Base-by-base conservation (phyloP, 2,888 invertebrate species). In the Nephrocerus scutellatus region DNA sequence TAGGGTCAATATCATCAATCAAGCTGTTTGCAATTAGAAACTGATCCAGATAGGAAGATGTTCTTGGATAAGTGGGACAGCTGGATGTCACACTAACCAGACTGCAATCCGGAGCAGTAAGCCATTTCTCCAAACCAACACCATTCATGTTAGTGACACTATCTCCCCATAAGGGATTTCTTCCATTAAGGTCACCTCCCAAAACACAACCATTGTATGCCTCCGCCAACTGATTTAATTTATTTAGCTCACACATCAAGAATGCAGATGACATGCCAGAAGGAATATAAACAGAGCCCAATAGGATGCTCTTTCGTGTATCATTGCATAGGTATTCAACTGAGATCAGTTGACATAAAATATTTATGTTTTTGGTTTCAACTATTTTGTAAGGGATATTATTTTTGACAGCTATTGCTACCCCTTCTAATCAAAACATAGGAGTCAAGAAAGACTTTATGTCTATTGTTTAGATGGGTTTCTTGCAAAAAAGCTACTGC, bases 181-280 rank as follows among this genome's bases (percentile, higher is more conserved):
- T 25, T 25, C 25, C 25, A 25, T 25, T 25, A 10, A 25, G n/a
- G n/a, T 25, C 25, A 25, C 25, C 25, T 6, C 25, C 25, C n/a
- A 25, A 25, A 6, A 25, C n/a, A 13, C 25, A 25, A 9, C 25
- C 25, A 10, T 25, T 10, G n/a, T 25, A 25, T 9, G 2, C 5
- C 6, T 25, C 25, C 2, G 25, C 25, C n/a, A 25, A 6, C 5
- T 25, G 2, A 13, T 10, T 25, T 25, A 25, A 12, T 25, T 25
- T 25, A 10, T 25, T 25, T 10, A 25, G 25, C n/a, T 25, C n/a
- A n/a, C n/a, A n/a, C n/a, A n/a, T n/a, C n/a, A n/a, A n/a, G n/a
- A n/a, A n/a, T n/a, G n/a, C n/a, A n/a, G n/a, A n/a, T n/a, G n/a
- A n/a, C n/a, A n/a, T n/a, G n/a, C n/a, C n/a, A n/a, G n/a, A n/a